These are phyloP conservation scores for Procapra przewalskii DNA, from an alignment of 2,113 vertebrate genomes.

Conservation along the genomic window DNA sequence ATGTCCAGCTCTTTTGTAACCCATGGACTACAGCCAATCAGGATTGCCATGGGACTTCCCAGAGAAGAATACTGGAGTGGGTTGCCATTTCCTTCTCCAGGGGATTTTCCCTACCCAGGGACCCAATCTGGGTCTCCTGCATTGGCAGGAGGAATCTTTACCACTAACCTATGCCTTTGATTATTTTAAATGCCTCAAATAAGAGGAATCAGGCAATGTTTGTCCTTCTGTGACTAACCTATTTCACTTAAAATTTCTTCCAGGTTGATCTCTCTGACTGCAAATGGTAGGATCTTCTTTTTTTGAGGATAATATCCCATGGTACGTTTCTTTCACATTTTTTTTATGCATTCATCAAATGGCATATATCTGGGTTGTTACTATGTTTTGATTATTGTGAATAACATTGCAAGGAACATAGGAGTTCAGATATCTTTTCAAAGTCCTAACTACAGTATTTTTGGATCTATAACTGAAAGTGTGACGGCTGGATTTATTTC, in stretches of 20 bases:
- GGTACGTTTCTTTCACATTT: background rate
- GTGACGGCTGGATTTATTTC: background rate
- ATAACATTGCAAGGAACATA: background rate
- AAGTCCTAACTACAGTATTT: background rate
- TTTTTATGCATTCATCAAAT: background rate
- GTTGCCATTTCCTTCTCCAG: background rate
- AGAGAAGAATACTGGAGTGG: background rate
- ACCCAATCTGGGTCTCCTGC: background rate
- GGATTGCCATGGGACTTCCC: background rate
- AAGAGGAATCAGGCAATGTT: background rate
- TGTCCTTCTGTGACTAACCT: background rate
- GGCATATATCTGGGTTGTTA: background rate
- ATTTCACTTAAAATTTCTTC: background rate
- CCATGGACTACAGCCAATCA: background rate
- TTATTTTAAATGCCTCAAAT: background rate
- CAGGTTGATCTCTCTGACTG: background rate
- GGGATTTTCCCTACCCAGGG: background rate
- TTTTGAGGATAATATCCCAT: background rate
- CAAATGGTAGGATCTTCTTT: background rate
- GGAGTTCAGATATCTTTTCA: background rate
- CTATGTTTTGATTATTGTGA: background rate
- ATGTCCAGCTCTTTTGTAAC: background rate
- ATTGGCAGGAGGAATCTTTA: background rate
- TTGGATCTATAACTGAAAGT: background rate
- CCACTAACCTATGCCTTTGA: background rate